Base-by-base conservation (phyloP, 2,797 vertebrate genomes). In the Apogon hyalosoma region DNA sequence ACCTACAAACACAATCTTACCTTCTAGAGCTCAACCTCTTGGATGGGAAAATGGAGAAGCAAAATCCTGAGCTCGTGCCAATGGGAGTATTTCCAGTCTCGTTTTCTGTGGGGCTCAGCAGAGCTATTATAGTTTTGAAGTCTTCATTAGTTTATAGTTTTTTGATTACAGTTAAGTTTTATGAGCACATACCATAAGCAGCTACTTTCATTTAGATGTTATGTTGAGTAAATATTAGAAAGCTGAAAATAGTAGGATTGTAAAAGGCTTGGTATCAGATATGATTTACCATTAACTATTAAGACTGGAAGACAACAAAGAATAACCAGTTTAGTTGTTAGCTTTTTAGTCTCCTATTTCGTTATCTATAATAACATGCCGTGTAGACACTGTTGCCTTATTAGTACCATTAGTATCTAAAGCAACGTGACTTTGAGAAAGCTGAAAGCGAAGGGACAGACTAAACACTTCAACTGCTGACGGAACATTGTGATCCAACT, bases 401-500 rank as follows among this genome's bases (percentile, higher is more conserved):
- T 81, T 66, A 75, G 75, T 11, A 46, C 63, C 9, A 36, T 18
- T 0, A 14, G 57, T 49, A 74, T 88, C 84, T 86, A 77, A 68
- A 71, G 24, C 75, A 75, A 85, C 36, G 33, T 58, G 72, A 78
- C 74, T 86, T 68, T 48, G 72, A 52, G 40, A 58, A 56, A 54
- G 31, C 80, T 58, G 38, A 64, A 62, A 68, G 63, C 58, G 62
- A 73, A 60, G 65, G 28, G 18, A 67, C 70, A 84, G 57, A 73
- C 67, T 75, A 81, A 87, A 86, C 73, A 85, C 76, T 78, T 83
- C 65, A 69, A 69, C 61, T 79, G 67, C 77, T 80, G 81, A 71
- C 58, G 4, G 84, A 76, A 84, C 71, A 69, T 28, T 59, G 73
- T 15, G 55, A 75, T 84, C 80, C 83, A 69, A 71, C 84, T 61